Evolutionary conservation across 1,140 invertebrate genomes (phyloP), one percentile per base, ranked within the genome.

Genomic region (Bombus turneri): DNA sequence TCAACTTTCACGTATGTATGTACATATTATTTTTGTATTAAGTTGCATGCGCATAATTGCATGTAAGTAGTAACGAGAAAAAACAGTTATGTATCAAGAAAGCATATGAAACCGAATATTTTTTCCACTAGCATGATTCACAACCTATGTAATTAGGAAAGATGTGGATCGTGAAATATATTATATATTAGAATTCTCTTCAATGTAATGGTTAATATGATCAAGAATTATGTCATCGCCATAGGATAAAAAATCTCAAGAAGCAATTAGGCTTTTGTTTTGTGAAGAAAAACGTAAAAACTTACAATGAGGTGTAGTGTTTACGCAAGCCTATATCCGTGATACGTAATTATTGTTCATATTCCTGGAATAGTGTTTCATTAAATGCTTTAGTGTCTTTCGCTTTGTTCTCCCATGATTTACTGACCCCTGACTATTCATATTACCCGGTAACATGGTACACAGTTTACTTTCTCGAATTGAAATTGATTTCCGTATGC

Each of bases 381-480:
- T 85, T 43, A 69, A 80, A 1, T 68, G 10, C 34, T 13, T 41
- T n/a, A 22, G 47, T 53, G 18, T 74, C 72, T 72, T 53, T 53
- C 73, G 82, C 71, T 83, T 76, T 59, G 39, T 83, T 85, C 66
- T 59, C 10, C 25, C 37, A 71, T n/a, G 25, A 15, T 72, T 43
- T 66, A 73, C 57, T 84, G 59, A 62, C 15, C 59, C 25, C 9
- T 53, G 41, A 57, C 64, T 28, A 66, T 78, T 84, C 31, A 18
- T 71, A 78, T 89, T 86, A 87, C 66, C 81, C 83, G 77, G 82
- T 89, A 85, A 75, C 66, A 68, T 82, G 86, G 73, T 78, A 83
- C 83, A 87, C 78, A 92, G 91, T 91, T 79, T 77, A 82, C 86
- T 88, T 90, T 83, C 89, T 90, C 88, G 81, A 87, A 89, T 68